These are phyloP conservation scores for Ifrita kowaldi DNA, from an alignment of 2,113 vertebrate genomes.

Conservation along the genomic window DNA sequence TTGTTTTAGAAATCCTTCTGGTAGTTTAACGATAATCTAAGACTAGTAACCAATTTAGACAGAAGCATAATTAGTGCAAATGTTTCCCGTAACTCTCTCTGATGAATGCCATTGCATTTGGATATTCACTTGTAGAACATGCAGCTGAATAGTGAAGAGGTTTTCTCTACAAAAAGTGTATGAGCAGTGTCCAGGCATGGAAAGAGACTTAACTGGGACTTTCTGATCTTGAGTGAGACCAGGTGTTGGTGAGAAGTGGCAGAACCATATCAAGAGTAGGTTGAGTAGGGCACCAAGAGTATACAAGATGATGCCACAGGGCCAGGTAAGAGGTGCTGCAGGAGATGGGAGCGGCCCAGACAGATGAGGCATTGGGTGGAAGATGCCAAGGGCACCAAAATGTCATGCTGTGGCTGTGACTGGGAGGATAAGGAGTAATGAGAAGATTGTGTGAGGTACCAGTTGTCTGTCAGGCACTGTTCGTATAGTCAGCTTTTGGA, in stretches of 20 bases:
- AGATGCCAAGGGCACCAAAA: background rate
- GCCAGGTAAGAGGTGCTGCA: background rate
- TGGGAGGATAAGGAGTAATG: background rate
- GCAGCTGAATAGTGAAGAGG: background rate
- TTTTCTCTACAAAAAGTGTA: background rate
- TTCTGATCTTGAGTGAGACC: background rate
- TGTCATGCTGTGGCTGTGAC: background rate
- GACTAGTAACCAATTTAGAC: slow-evolving; percentile 43
- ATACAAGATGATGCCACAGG: rapidly evolving
- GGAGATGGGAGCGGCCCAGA: background rate
- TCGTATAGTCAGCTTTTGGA: background rate
- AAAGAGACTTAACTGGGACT: background rate
- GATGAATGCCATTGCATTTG: slow-evolving; percentile 1
- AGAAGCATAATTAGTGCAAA: slow-evolving; percentile 14
- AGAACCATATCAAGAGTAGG: background rate
- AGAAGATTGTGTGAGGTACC: background rate
- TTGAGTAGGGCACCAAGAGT: background rate
- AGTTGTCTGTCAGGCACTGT: background rate
- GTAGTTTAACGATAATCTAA: background rate
- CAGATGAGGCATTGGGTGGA: background rate
- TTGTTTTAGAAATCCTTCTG: slow-evolving; percentile 34
- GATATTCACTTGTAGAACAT: background rate
- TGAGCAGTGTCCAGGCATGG: background rate
- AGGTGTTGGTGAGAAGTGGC: background rate
- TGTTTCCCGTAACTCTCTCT: slow-evolving; percentile 24